Evolutionary conservation across 2,113 vertebrate species (phyloP).

Genomic region (Hypocryptadius cinnamomeus): DNA sequence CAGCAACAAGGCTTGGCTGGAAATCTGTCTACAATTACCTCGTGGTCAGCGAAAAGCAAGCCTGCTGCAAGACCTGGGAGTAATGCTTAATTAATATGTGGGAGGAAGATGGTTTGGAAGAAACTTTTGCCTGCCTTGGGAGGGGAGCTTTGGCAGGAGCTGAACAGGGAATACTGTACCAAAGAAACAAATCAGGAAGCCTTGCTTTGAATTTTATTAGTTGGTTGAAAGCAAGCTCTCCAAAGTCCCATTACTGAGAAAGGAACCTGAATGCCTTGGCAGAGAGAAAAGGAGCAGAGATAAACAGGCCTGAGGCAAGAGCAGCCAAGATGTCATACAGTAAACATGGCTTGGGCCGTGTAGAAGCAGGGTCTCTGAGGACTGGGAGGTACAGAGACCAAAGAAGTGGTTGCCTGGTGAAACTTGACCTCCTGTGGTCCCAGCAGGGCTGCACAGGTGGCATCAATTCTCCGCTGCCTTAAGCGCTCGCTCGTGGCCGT

Average conservation of each 20-base stretch:
- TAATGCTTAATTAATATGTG: not conserved
- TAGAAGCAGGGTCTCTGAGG: not conserved
- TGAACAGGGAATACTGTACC: not conserved
- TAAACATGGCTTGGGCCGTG: not conserved
- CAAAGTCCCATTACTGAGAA: not conserved
- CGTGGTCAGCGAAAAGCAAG: not conserved
- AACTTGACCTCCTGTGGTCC: not conserved
- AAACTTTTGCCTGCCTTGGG: not conserved
- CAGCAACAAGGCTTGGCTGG: not conserved
- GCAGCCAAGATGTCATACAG: not conserved
- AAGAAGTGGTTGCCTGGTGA: not conserved
- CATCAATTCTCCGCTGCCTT: not conserved
- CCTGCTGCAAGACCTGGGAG: not conserved
- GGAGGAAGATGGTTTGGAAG: not conserved
- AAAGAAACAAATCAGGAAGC: not conserved
- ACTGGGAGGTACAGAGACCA: rapidly evolving
- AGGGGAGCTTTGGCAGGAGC: not conserved
- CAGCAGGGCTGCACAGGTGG: not conserved
- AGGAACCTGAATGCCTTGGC: not conserved
- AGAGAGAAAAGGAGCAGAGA: not conserved
- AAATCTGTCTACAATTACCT: not conserved
- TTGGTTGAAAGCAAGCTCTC: slow-evolving; percentile 10
- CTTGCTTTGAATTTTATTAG: slow-evolving; percentile 24
- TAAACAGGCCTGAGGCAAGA: not conserved
- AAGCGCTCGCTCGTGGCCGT: rapidly evolving